Evolutionary conservation across 2,113 vertebrate genomes (phyloP).

Genomic region (Ctenodactylus gundi): DNA sequence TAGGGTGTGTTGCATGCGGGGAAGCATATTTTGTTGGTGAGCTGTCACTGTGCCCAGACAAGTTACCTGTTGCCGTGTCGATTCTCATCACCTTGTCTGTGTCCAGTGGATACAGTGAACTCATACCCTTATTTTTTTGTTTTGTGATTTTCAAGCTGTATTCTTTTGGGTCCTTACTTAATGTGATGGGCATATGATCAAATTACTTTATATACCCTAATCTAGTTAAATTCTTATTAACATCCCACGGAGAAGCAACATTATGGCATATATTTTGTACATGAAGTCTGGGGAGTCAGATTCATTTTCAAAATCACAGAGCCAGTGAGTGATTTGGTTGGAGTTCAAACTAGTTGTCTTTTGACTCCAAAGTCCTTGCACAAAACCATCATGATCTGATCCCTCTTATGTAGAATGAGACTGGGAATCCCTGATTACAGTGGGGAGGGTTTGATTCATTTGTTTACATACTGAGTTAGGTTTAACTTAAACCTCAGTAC

Average conservation of each 20-base stretch:
- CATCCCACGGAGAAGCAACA: neutral
- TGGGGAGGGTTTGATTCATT: neutral
- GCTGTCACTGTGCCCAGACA: neutral
- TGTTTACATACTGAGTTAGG: neutral
- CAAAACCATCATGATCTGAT: rapidly evolving
- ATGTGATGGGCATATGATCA: neutral
- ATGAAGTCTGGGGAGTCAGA: neutral
- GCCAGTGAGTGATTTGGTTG: neutral
- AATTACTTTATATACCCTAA: neutral
- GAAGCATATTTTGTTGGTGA: neutral
- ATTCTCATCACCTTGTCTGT: neutral
- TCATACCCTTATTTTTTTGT: neutral
- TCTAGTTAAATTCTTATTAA: neutral
- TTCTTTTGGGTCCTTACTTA: neutral
- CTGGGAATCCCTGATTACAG: too few species aligned
- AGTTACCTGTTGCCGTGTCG: neutral
- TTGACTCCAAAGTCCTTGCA: neutral
- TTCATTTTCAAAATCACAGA: neutral
- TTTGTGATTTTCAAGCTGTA: neutral
- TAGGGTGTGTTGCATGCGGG: rapidly evolving
- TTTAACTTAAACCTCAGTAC: neutral
- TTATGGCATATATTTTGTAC: neutral
- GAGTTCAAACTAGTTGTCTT: neutral
- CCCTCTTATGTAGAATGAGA: rapidly evolving
- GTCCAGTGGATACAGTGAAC: neutral